Evolutionary conservation across 2,797 vertebrate species (phyloP), one percentile per base, ranked within the genome.

Genomic region (Hippocampus kuda): DNA sequence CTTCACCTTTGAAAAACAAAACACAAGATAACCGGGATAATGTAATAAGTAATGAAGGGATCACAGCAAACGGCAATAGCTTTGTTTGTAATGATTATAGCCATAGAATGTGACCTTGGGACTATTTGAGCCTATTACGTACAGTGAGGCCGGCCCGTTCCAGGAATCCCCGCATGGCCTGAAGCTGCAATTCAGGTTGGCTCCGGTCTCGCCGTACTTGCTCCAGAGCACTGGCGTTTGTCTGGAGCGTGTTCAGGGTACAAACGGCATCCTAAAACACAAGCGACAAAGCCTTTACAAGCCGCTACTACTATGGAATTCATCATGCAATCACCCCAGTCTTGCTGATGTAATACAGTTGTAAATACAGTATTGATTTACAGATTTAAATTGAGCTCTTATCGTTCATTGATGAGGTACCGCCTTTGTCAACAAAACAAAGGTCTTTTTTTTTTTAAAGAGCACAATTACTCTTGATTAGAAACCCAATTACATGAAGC

Each of bases 221-320:
- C 68, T 95, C 93, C 88, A 98, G 86, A 66, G 88, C 89, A 30
- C 89, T 89, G 75, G 95, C 94, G 0, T 98, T 99, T 71, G 95
- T 97, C 89, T 98, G 95, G 4, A 99, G 87, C 0, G 94, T 97
- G 87, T 99, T 99, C 24, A 98, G 91, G 2, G 91, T 93, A 69
- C 90, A 94, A 24, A 98, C 80, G 0, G 95, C 94, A 3, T 99
- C 96, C 97, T 99, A 84, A 2, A 69, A 65, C n/a, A 49, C 27
- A n/a, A 10, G 24, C 24, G 18, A 44, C 48, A 30, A 18, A 65
- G 7, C 44, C 7, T 48, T 54, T 2, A 53, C 16, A 49, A 34
- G 46, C 12, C 24, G 11, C 3, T 24, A 38, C 34, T 38, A 51
- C 49, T 2, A 6, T 51, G 18, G 18, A 51, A 51, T 51, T 51